Evolutionary conservation across 2,797 vertebrate species (phyloP), one percentile per base, ranked within the genome.

Genomic region (Dermochelys coriacea): DNA sequence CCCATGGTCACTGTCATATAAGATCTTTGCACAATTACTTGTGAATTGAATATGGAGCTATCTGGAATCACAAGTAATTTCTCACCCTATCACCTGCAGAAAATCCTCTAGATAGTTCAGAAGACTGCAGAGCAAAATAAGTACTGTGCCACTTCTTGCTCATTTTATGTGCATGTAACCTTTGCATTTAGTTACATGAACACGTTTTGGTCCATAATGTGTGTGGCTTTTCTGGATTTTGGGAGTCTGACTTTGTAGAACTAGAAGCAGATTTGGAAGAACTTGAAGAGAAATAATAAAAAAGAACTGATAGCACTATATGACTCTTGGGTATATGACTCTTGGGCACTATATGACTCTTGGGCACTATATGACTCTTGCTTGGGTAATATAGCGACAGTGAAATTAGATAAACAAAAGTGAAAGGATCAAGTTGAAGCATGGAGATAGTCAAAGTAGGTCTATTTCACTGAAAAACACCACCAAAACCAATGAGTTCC

Each of bases 291-390:
- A 55, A n/a, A 7, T 6, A 31, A 87, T 31, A 49, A 93, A 25
- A 5, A 19, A 55, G 61, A 14, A 19, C 11, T 1, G 0, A 87
- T 52, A 0, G 0, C 27, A 25, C 71, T 82, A 3, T 84, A 34
- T 82, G 31, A 49, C 74, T 91, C 84, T 88, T 89, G 55, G 31
- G n/a, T 82, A 3, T 84, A 34, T 82, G 31, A 49, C 74, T 91
- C 84, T 88, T 89, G 55, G 31, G 0, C 27, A 25, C 71, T 82
- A 3, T 84, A 34, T 82, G 31, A 49, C 74, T 91, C 84, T 88
- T 89, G 55, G 31, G n/a, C n/a, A n/a, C n/a, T n/a, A n/a, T n/a
- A n/a, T n/a, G n/a, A n/a, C n/a, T n/a, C n/a, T 34, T 61, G 10
- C 34, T 14, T 5, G 49, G 87, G 5, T 86, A 86, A 81, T 18